phyloP scores from a whole-genome alignment of 2,797 vertebrate genomes.

The Acrossocheilus fasciatus region DNA sequence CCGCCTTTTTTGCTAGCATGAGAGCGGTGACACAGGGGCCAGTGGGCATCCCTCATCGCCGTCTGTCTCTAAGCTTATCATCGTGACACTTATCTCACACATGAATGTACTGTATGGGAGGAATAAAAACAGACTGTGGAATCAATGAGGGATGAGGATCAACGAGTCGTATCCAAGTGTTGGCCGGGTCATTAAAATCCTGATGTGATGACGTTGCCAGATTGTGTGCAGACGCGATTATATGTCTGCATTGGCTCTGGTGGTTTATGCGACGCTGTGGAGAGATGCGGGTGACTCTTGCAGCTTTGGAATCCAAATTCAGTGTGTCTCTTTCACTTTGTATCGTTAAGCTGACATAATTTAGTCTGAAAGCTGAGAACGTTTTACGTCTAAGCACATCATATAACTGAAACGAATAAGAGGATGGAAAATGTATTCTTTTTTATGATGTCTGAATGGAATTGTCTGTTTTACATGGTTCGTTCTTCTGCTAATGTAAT shows the following conservation, averaged over 20 bases:
- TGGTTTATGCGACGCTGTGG: conserved; percentile 63
- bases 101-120: conserved; percentile 67
- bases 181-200: conserved; percentile 76
- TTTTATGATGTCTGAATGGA: background rate
- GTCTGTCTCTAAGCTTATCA: conserved; percentile 49
- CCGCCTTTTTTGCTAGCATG: conserved; percentile 67
- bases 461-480: background rate
- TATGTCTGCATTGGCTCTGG: conserved; percentile 72
- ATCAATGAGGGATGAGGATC: conserved; percentile 60
- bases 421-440: background rate
- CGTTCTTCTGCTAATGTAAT: conserved; percentile 1
- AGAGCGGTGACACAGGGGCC: conserved; percentile 54
- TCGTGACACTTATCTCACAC: conserved; percentile 39
- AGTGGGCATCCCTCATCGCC: conserved; percentile 51
- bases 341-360: background rate
- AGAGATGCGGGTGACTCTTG: conserved; percentile 65
- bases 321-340: background rate
- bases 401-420: background rate
- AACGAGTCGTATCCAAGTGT: conserved; percentile 69
- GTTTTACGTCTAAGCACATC: background rate
- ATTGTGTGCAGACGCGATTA: conserved; percentile 62
- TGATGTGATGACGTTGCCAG: conserved; percentile 69
- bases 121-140: conserved; percentile 47
- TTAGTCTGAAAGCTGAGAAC: background rate
- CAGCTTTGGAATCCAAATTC: background rate